Percentiles rank a stretch among this genome's conserved stretches.
These are phyloP conservation scores for Tipula vernalis DNA, from an alignment of 2,888 invertebrate genomes.

Conservation along the genomic window DNA sequence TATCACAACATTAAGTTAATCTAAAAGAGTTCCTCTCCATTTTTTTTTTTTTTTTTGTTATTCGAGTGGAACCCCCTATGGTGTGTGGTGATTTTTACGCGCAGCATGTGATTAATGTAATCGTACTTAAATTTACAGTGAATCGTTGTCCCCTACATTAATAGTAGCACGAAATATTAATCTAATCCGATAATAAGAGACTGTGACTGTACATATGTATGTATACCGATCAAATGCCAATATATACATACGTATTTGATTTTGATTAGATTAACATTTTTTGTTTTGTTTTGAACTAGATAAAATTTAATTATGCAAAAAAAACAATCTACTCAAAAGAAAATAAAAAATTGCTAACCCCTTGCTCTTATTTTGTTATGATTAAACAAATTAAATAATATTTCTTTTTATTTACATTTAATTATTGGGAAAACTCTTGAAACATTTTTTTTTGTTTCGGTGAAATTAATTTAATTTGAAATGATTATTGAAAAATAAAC, in stretches of 20 bases:
- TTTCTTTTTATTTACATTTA: background rate
- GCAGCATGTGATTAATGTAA: background rate
- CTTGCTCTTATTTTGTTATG: background rate
- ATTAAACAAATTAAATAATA: background rate
- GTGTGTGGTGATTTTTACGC: conserved; percentile 4
- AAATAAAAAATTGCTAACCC: background rate
- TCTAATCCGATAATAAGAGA: background rate
- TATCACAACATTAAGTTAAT: background rate
- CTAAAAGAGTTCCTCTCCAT: background rate
- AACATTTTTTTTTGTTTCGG: background rate
- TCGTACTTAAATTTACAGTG: background rate
- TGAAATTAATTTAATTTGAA: background rate
- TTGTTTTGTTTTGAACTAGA: background rate
- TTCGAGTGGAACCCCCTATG: background rate
- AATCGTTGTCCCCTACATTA: background rate
- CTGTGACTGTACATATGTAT: background rate
- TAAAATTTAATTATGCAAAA: background rate
- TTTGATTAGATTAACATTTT: background rate
- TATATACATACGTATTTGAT: background rate
- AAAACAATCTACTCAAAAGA: background rate
- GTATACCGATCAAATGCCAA: background rate
- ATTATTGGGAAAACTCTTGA: background rate
- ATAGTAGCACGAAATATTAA: background rate
- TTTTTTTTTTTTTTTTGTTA: background rate
- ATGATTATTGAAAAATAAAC: background rate